Base-by-base conservation (phyloP, 2,113 vertebrate genomes). In the Neolamprologus tretocephalus region DNA sequence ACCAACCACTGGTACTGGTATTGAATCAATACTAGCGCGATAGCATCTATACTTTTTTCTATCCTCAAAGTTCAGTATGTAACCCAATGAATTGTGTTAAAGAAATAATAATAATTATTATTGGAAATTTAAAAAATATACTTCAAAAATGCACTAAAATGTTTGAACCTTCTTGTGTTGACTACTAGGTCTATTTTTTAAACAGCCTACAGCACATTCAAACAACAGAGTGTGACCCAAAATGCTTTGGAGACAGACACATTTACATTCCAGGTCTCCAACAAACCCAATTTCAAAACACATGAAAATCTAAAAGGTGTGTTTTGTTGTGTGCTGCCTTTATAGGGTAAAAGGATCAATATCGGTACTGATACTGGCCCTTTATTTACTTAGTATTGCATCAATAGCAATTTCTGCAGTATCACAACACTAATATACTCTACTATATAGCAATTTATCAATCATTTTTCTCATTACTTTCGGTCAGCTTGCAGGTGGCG, bases 11-110 rank as follows among this genome's bases (percentile, higher is more conserved):
- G 58, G 58, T 33, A 63, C 16, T 35, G 28, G 4, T 63, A 63
- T n/a, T 35, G 58, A 63, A 35, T 63, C 0, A 0, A 63, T 8
- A 63, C 17, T 35, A 63, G 58, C 9, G 9, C 0, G 58, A 63
- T 63, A 63, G 1, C 58, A n/a, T 63, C 4, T 0, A 7, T 35
- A 0, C 58, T 1, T 63, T 57, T 26, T 57, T 26, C 54, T 57
- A 26, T 57, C 54, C 0, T 35, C 0, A 12, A 63, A 35, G 17
- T 63, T 63, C 58, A 35, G 58, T 35, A 12, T 35, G 58, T 63
- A 63, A 35, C 31, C 17, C 31, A 35, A n/a, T 63, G 58, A 63
- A 63, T 0, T 63, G 1, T 35, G 31, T 63, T 63, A 63, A 35
- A 35, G 31, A 63, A 63, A 63, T 63, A 35, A 63, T 35, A 7